Percentiles rank a stretch among this genome's conserved stretches.
Conservation (phyloP, 92 coral and sea anemone genomes). For the Zoanthus gigantus region DNA sequence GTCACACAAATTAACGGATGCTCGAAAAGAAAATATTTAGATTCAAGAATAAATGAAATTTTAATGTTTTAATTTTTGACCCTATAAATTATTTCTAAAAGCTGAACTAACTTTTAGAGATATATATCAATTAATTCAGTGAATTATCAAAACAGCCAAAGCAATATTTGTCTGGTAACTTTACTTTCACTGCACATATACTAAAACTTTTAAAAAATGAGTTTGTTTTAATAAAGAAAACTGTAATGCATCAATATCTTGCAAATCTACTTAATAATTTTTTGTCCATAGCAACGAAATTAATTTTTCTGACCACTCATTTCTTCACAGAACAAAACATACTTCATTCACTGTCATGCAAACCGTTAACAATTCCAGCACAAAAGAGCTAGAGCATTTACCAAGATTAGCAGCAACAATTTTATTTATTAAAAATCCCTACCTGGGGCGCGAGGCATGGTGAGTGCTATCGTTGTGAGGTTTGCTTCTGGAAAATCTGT, state of each 20-base stretch:
- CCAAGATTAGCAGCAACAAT: not conserved
- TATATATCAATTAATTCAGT: not conserved
- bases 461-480: not conserved
- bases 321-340: constrained; percentile 39
- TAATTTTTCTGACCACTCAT: not conserved
- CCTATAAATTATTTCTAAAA: not conserved
- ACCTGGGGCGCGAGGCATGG: constrained; percentile 78
- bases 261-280: constrained; percentile 9
- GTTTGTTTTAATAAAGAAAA: not conserved
- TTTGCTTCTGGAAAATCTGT: constrained; percentile 8
- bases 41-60: not conserved
- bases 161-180: not conserved
- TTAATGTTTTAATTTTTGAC: not conserved
- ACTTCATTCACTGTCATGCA: constrained; percentile 57
- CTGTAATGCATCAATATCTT: not conserved
- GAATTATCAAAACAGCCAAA: not conserved
- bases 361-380: constrained; percentile 27
- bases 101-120: not conserved
- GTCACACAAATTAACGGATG: not conserved
- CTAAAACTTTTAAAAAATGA: not conserved
- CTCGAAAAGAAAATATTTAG: not conserved
- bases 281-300: constrained; percentile 40
- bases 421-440: not conserved
- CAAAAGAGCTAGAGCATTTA: constrained; percentile 4
- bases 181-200: not conserved